Percentiles rank a stretch among this genome's conserved stretches.
Conservation (phyloP, 2,888 invertebrate genomes). For the Catonia carolina region DNA sequence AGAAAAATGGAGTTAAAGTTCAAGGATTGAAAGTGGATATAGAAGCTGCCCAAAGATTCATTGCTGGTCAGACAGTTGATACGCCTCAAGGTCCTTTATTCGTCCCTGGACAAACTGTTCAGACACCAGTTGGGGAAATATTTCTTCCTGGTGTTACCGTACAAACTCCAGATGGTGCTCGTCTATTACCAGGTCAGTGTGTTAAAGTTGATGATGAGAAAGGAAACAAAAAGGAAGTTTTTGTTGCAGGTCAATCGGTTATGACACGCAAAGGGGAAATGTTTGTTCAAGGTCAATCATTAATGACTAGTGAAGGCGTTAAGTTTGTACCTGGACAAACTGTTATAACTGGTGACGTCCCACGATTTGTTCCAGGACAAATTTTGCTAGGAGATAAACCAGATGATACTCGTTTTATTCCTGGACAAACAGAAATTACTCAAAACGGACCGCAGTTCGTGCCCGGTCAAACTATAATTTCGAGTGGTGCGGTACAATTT, state of each 20-base stretch:
- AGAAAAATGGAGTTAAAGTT: constrained; percentile 52
- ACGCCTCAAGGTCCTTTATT: constrained; percentile 64
- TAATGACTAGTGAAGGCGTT: constrained; percentile 49
- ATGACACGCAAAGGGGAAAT: constrained; percentile 48
- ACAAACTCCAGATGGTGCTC: constrained; percentile 58
- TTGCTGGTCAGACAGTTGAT: constrained; percentile 64
- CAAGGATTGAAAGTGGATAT: constrained; percentile 58
- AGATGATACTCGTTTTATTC: constrained; percentile 50
- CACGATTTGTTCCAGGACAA: constrained; percentile 60
- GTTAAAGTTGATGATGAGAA: constrained; percentile 50
- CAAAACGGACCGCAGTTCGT: constrained; percentile 64
- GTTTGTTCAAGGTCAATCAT: constrained; percentile 58
- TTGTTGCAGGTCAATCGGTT: constrained; percentile 58
- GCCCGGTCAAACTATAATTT: constrained; percentile 66
- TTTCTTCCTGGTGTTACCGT: constrained; percentile 70
- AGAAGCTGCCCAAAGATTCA: constrained; percentile 57
- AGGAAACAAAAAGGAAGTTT: constrained; percentile 42
- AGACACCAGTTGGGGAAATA: constrained; percentile 56
- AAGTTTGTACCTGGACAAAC: constrained; percentile 60
- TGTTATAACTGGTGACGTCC: constrained; percentile 54
- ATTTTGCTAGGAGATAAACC: constrained; percentile 46
- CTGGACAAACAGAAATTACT: constrained; percentile 69
- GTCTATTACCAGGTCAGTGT: constrained; percentile 66
- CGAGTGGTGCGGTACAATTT: constrained; percentile 62
- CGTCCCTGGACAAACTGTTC: constrained; percentile 67